Conservation (phyloP, 2,888 invertebrate species). For the Euplagia quadripunctaria region DNA sequence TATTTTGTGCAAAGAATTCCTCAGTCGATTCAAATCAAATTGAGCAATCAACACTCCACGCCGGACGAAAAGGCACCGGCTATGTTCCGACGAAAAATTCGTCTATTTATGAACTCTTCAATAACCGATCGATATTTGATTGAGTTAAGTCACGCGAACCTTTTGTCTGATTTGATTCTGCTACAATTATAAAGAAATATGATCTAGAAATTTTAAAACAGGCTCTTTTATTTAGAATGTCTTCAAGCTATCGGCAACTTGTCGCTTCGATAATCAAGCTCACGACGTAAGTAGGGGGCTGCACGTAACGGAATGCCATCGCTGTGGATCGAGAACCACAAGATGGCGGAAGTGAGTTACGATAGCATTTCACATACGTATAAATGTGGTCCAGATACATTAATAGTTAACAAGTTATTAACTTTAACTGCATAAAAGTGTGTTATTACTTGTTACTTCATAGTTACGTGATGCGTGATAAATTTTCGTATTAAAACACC, state of each 20-base stretch:
- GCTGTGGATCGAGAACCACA: slow-evolving; percentile 39
- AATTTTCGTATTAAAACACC: not conserved
- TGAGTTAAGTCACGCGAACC: slow-evolving; percentile 50
- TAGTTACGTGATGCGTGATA: not conserved
- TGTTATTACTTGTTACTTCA: slow-evolving; percentile 14
- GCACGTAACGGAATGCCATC: slow-evolving; percentile 71
- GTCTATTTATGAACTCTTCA: slow-evolving; percentile 40
- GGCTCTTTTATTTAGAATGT: slow-evolving; percentile 19
- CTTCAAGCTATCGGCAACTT: slow-evolving; percentile 37
- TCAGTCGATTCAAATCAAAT: slow-evolving; percentile 33
- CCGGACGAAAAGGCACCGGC: slow-evolving; percentile 22
- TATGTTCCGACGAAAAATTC: slow-evolving; percentile 41
- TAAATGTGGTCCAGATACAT: slow-evolving; percentile 39
- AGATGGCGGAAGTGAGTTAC: slow-evolving; percentile 58
- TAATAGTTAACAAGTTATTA: slow-evolving; percentile 33
- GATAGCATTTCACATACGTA: slow-evolving; percentile 44
- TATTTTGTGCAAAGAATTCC: slow-evolving; percentile 36
- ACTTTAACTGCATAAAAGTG: slow-evolving; percentile 21
- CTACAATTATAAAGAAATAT: slow-evolving; percentile 32
- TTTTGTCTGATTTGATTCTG: slow-evolving; percentile 28
- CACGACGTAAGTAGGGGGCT: slow-evolving; percentile 45
- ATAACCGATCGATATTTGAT: slow-evolving; percentile 36
- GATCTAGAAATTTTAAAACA: slow-evolving; percentile 18
- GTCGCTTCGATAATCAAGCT: slow-evolving; percentile 60
- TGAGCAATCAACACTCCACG: slow-evolving; percentile 34